These are phyloP conservation scores for Furcula furcula DNA, from an alignment of 2,888 invertebrate genomes.

Conservation along the genomic window DNA sequence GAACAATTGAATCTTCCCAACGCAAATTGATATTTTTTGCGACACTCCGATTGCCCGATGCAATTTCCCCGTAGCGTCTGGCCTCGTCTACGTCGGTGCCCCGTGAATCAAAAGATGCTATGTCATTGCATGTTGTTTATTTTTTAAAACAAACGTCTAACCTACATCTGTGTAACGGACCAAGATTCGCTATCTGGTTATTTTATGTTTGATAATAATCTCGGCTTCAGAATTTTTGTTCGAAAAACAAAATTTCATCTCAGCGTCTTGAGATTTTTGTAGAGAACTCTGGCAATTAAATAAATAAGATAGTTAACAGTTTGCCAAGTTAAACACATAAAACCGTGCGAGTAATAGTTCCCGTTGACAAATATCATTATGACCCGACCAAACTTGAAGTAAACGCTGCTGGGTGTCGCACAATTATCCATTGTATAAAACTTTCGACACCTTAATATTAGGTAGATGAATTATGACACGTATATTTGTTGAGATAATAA, in stretches of 20 bases:
- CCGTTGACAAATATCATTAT: slow-evolving; percentile 33
- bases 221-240: no score
- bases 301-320: slow-evolving; percentile 3
- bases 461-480: slow-evolving; percentile 3
- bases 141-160: slow-evolving; percentile 35
- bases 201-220: no score
- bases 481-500: slow-evolving; percentile 7
- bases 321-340: slow-evolving; percentile 18
- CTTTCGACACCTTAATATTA: slow-evolving; percentile 16
- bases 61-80: slow-evolving; percentile 45
- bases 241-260: no score
- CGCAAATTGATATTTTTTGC: slow-evolving; percentile 66
- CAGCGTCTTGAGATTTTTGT: no score
- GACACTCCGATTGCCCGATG: slow-evolving; percentile 48
- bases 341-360: slow-evolving; percentile 23
- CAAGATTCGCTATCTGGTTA: slow-evolving; percentile 12
- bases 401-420: slow-evolving; percentile 20
- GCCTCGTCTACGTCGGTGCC: slow-evolving; percentile 22
- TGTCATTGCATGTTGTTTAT: slow-evolving; percentile 30
- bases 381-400: slow-evolving; percentile 23
- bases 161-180: slow-evolving; percentile 43
- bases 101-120: slow-evolving; percentile 23
- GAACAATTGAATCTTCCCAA: slow-evolving; percentile 61
- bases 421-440: slow-evolving; percentile 33
- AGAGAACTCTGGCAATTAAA: no score